These are phyloP conservation scores for Anas acuta DNA, from an alignment of 2,797 vertebrate species.

Conservation along the genomic window DNA sequence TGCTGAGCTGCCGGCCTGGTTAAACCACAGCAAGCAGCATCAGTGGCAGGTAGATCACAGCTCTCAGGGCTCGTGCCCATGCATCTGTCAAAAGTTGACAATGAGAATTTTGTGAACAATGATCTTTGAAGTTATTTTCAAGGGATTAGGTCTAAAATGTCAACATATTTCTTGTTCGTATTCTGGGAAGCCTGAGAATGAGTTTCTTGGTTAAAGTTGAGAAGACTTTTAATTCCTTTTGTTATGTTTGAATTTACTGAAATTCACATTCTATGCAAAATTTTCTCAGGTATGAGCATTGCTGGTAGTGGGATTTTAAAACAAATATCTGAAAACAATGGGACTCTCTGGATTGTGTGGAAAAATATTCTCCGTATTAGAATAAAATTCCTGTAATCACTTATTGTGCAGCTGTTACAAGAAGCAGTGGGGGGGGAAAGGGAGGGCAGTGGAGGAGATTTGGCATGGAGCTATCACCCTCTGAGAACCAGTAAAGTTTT, in stretches of 20 bases:
- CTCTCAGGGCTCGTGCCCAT: neutral
- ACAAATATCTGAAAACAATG: neutral
- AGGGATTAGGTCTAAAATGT: neutral
- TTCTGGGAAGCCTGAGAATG: neutral
- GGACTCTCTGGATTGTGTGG: neutral
- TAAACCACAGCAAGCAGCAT: neutral
- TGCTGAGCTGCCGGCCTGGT: too few species aligned
- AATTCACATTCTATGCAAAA: neutral
- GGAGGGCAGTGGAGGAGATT: neutral
- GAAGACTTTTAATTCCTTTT: neutral
- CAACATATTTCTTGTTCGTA: neutral
- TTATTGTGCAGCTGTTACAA: constrained; percentile 25
- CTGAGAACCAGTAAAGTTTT: neutral
- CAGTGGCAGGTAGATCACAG: neutral
- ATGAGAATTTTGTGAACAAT: neutral
- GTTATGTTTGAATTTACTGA: neutral
- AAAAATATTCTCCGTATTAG: neutral
- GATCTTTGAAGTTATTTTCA: neutral
- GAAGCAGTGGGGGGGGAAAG: neutral
- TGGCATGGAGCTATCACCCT: neutral
- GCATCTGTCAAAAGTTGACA: neutral
- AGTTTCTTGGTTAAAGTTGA: neutral
- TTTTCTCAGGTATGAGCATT: neutral
- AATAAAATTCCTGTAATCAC: neutral
- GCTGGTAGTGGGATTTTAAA: neutral